These are phyloP conservation scores for Drosophila grimshawi DNA, from an alignment of 1,140 invertebrate genomes.

Conservation along the genomic window DNA sequence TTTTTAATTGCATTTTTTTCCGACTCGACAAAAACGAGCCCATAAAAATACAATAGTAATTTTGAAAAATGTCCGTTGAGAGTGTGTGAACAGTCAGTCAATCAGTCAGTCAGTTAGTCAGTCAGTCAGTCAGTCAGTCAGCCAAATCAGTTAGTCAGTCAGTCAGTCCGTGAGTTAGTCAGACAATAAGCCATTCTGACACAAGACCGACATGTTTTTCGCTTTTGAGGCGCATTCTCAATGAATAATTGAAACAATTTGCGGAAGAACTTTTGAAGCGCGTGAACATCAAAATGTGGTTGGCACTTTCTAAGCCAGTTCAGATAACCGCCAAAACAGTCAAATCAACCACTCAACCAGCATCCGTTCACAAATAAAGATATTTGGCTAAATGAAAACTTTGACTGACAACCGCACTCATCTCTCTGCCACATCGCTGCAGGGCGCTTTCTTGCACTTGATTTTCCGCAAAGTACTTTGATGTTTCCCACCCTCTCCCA, in stretches of 20 bases:
- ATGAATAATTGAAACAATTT: constrained; percentile 60
- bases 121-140: not conserved
- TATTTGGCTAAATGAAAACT: constrained; percentile 8
- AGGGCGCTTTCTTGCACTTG: constrained; percentile 46
- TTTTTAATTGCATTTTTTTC: too few species aligned
- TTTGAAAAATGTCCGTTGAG: not conserved
- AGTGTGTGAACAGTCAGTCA: too few species aligned
- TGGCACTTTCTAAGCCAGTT: constrained; percentile 14
- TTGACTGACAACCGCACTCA: constrained; percentile 47
- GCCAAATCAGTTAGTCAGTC: not conserved
- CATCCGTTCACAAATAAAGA: constrained; percentile 16
- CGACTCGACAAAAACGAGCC: too few species aligned
- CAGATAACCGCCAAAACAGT: not conserved
- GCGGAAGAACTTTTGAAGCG: constrained; percentile 40
- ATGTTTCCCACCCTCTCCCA: not conserved
- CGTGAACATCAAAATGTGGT: constrained; percentile 41
- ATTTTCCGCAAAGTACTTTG: constrained; percentile 27
- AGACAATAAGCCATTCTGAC: constrained; percentile 16
- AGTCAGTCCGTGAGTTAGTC: not conserved
- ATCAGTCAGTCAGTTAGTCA: too few species aligned
- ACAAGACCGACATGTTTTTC: constrained; percentile 1
- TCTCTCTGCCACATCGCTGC: not conserved
- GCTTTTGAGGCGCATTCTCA: constrained; percentile 45
- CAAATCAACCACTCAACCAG: not conserved
- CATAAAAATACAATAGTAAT: not conserved